Evolutionary conservation across 1,140 invertebrate species (phyloP).

Genomic region (Listronotus bonariensis): DNA sequence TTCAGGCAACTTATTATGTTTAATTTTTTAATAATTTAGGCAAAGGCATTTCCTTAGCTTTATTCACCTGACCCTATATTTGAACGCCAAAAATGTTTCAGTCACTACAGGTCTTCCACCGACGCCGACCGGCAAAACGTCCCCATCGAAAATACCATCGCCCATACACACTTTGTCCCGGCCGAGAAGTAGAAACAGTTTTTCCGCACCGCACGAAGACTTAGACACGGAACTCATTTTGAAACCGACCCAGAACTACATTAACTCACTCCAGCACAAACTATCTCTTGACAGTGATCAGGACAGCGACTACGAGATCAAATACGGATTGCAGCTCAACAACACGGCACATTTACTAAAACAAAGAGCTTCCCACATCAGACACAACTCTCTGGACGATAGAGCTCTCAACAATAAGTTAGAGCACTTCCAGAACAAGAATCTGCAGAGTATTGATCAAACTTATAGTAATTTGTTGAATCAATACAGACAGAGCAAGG

Average conservation of each 20-base stretch:
- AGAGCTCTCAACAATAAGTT: conserved; percentile 53
- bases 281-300: conserved; percentile 55
- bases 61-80: no score
- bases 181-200: conserved; percentile 58
- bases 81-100: no score
- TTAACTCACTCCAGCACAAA: conserved; percentile 65
- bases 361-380: conserved; percentile 52
- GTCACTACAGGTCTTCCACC: conserved; percentile 31
- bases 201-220: conserved; percentile 55
- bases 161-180: conserved; percentile 61
- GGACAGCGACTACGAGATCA: conserved; percentile 49
- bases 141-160: conserved; percentile 65
- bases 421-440: conserved; percentile 55
- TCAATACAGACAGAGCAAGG: conserved; percentile 50
- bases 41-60: no score
- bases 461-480: conserved; percentile 52
- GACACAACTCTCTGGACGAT: conserved; percentile 61
- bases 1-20: no score
- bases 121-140: conserved; percentile 44
- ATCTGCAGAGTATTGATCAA: conserved; percentile 55
- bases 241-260: conserved; percentile 69
- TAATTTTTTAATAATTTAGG: no score
- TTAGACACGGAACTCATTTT: conserved; percentile 69
- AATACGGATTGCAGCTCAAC: conserved; percentile 47
- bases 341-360: conserved; percentile 53